Conservation (phyloP, 1,140 invertebrate species). For the Copidosoma floridanum region DNA sequence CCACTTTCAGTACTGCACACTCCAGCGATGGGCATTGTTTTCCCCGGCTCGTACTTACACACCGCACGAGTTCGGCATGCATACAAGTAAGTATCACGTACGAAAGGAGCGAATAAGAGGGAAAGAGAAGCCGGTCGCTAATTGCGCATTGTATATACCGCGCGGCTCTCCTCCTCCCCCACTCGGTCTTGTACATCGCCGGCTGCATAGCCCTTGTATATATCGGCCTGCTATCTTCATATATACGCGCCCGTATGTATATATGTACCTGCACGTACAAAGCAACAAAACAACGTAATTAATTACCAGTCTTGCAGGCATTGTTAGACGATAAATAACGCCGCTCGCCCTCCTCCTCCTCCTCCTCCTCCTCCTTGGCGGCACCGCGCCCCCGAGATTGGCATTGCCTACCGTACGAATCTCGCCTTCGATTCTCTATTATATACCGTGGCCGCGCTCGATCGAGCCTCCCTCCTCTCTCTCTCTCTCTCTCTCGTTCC, state of each 20-base stretch:
- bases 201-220: no score
- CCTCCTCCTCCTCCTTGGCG: conserved; percentile 9
- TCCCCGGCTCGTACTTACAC: not conserved
- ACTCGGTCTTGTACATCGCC: no score
- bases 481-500: no score
- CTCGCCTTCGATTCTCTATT: not conserved
- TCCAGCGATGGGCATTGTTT: conserved; percentile 52
- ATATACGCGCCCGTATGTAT: no score
- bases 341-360: conserved; percentile 12
- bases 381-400: not conserved
- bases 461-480: no score
- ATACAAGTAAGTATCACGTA: no score
- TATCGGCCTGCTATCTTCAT: conserved; percentile 56
- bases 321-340: conserved; percentile 57
- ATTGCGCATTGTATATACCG: conserved; percentile 55
- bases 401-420: conserved; percentile 24
- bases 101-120: conserved; percentile 14
- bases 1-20: no score
- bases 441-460: no score
- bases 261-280: no score
- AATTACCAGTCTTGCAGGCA: conserved; percentile 54
- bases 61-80: not conserved
- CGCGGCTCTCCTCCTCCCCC: conserved; percentile 41
- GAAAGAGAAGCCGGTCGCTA: conserved; percentile 37
- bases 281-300: conserved; percentile 57